Evolutionary conservation across 2,113 vertebrate species (phyloP), one percentile per base, ranked within the genome.

Genomic region (Labeo rohita): DNA sequence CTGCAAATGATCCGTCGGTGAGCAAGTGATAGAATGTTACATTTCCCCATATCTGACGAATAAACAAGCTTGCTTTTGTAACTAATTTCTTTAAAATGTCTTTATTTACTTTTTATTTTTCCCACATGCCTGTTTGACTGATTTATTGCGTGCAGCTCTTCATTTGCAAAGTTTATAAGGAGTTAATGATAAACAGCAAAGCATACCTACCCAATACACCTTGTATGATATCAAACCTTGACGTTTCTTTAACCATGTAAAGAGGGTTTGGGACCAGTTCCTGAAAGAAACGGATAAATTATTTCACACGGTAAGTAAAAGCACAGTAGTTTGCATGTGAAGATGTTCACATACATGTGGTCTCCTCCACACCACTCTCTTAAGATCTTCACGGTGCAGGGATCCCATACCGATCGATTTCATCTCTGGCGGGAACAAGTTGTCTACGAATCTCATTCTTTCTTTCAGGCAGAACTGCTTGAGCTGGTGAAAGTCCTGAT

Each of bases 171-270:
- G 52, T 18, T 39, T 3, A 15, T 63, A 15, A 8, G 3, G 16
- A 43, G 16, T 43, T 11, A 72, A 21, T 45, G 36, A 43, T 63
- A 18, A 3, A n/a, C 34, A 70, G 66, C 36, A 18, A 15, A 39
- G 61, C 23, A n/a, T 6, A 56, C 86, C 21, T 87, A 94, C 93
- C 93, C 28, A 94, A 1, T 8, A 13, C 0, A 87, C 93, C 93
- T 89, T 94, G 93, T 36, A 85, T 73, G 84, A 93, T 28, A 80
- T 94, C 93, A 89, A 95, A 94, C 54, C 92, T 93, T 65, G 93
- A 94, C 43, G 91, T 0, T 3, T 90, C 92, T 36, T 92, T 84
- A 11, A 92, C 50, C n/a, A 91, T 49, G n/a, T 94, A 90, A 3
- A 8, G 6, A 61, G 94, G 90, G 63, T 86, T 61, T 18, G 54